phyloP scores from a whole-genome alignment of 2,888 invertebrate species.

The Erpobdella octoculata region DNA sequence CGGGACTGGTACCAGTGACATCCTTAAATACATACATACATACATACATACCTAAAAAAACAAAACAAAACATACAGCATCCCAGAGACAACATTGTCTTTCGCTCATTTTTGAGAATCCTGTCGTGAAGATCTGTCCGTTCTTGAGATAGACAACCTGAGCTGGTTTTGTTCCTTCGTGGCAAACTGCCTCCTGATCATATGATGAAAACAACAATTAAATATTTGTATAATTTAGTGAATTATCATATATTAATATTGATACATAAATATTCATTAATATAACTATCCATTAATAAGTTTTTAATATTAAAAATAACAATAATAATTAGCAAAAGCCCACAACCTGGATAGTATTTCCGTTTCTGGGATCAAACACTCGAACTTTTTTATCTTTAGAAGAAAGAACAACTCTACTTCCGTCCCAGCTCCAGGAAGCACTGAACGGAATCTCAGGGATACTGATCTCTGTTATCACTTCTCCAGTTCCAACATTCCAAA shows the following conservation, averaged over 20 bases:
- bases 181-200: conserved; percentile 68
- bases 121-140: conserved; percentile 73
- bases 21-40: too few relatives aligned
- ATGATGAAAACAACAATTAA: background rate
- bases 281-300: background rate
- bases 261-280: background rate
- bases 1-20: too few relatives aligned
- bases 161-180: conserved; percentile 71
- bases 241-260: too few relatives aligned
- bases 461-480: conserved; percentile 78
- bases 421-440: conserved; percentile 80
- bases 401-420: conserved; percentile 82
- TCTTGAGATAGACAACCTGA: conserved; percentile 69
- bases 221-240: too few relatives aligned
- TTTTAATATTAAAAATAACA: background rate
- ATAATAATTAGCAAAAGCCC: background rate
- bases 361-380: conserved; percentile 78
- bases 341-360: conserved; percentile 61
- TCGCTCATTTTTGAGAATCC: conserved; percentile 90
- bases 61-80: conserved; percentile 46
- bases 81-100: conserved; percentile 79
- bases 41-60: background rate
- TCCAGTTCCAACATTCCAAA: conserved; percentile 85
- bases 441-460: conserved; percentile 78
- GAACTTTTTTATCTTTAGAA: conserved; percentile 82